Evolutionary conservation across 1,140 invertebrate genomes (phyloP).

Genomic region (Drosophila azteca): DNA sequence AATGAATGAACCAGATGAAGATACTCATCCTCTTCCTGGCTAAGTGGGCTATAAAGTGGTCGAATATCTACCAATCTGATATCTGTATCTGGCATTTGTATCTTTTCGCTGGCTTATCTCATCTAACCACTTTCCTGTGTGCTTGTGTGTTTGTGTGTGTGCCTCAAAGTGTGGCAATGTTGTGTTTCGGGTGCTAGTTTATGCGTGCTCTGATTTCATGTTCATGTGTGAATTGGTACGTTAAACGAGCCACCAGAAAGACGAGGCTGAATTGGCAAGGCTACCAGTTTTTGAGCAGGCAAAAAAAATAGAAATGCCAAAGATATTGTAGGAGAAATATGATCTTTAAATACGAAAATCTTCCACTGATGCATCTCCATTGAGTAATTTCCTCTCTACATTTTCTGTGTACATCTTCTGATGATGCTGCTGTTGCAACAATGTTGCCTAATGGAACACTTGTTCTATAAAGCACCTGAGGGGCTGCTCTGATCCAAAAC

Average conservation of each 20-base stretch:
- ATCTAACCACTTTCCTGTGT: conserved; percentile 52
- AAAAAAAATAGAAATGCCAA: no score
- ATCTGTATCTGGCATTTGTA: conserved; percentile 33
- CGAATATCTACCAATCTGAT: conserved; percentile 23
- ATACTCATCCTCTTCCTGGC: conserved; percentile 14
- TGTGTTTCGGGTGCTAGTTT: conserved; percentile 48
- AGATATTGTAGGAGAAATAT: not conserved
- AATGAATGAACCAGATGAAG: conserved; percentile 39
- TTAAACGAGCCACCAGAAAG: conserved; percentile 35
- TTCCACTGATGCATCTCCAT: no score
- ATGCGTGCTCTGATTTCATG: conserved; percentile 55
- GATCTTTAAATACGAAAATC: no score
- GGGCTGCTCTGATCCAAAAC: conserved; percentile 8
- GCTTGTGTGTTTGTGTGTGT: no score
- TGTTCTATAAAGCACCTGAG: conserved; percentile 30
- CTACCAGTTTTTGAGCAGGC: conserved; percentile 4
- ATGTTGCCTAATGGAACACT: conserved; percentile 42
- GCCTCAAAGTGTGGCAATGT: conserved; percentile 29
- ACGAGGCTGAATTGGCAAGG: conserved; percentile 33
- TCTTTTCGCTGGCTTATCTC: conserved; percentile 44
- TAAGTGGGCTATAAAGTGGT: conserved; percentile 47
- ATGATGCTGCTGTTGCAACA: conserved; percentile 28
- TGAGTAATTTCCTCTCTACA: conserved; percentile 10
- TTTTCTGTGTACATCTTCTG: conserved; percentile 20
- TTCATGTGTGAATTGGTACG: conserved; percentile 46